Base-by-base conservation (phyloP, 1,140 invertebrate genomes). In the Bombus pascuorum region DNA sequence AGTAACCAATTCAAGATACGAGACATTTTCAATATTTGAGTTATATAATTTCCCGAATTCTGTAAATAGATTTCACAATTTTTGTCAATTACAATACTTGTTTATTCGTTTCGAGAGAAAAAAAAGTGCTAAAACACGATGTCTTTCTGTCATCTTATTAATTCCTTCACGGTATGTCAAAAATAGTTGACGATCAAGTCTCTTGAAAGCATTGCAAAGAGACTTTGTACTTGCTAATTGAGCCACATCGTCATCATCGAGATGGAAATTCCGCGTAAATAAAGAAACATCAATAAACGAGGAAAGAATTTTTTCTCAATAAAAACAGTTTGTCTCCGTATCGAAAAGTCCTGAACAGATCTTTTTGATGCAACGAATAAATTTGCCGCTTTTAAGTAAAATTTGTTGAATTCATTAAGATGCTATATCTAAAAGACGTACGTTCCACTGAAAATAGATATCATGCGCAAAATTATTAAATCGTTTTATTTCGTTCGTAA, bases 41-140 rank as follows among this genome's bases (percentile, higher is more conserved):
- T 68, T 25, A 25, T 37, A 2, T 28, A 42, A 34, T 59, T 34
- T 42, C 18, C 22, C 32, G 2, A 18, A 70, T 59, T 22, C 22
- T 13, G 4, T 13, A 32, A 62, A 32, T 44, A 32, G 25, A 15
- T 18, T 53, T 28, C 32, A 25, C 13, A 39, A 71, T 47, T 72
- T 83, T 59, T 6, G 32, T 70, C 86, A 78, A 83, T 78, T 66
- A 47, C n/a, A 37, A 70, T 71, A 78, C 73, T 32, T 77, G 57
- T 90, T 90, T 86, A 59, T 65, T 28, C 65, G 68, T 12, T 57
- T 37, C 65, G 71, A 34, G 2, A 32, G 62, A 47, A 57, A 79
- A 68, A 73, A 85, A 86, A 71, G 89, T 91, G 89, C 87, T 91
- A 90, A 90, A 90, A 91, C 68, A 47, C 53, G 78, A 78, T 39